Percentiles rank a stretch among this genome's conserved stretches.
Conservation (phyloP, 2,888 invertebrate species). For the Sialis lutaria region DNA sequence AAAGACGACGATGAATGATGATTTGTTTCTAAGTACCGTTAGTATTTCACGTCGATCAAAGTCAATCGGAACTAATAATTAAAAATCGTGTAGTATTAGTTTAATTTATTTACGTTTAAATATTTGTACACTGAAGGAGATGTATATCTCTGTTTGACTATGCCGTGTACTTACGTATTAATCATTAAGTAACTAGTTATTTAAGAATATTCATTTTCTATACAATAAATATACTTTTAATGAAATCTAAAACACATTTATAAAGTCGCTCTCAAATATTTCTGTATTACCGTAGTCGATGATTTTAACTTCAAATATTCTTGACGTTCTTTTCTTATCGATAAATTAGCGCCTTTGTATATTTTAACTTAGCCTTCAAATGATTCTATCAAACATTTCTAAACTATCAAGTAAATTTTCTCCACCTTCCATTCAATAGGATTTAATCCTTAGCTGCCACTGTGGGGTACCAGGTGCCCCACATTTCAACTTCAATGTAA, state of each 20-base stretch:
- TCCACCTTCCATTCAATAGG: too few species aligned
- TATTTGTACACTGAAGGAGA: constrained; percentile 18
- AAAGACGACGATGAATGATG: constrained; percentile 12
- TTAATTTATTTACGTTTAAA: constrained; percentile 12
- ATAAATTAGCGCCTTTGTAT: constrained; percentile 17
- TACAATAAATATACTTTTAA: constrained; percentile 10
- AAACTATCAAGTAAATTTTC: too few species aligned
- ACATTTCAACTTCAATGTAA: too few species aligned
- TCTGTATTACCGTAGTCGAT: constrained; percentile 23
- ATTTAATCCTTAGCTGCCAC: too few species aligned
- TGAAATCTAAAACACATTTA: constrained; percentile 10
- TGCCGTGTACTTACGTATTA: constrained; percentile 18
- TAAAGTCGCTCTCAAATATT: constrained; percentile 23
- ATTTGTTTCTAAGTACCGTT: constrained; percentile 6
- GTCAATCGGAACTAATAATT: constrained; percentile 17
- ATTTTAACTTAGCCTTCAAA: too few species aligned
- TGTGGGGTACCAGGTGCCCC: too few species aligned
- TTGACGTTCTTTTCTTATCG: constrained; percentile 17
- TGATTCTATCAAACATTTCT: too few species aligned
- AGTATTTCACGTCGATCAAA: constrained; percentile 5
- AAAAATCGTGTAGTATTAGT: constrained; percentile 18
- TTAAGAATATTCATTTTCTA: constrained; percentile 18
- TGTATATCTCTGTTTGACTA: constrained; percentile 19
- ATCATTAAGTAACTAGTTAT: constrained; percentile 28
- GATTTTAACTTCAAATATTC: constrained; percentile 19